Evolutionary conservation across 2,797 vertebrate species (phyloP), one percentile per base, ranked within the genome.

Genomic region (Hemitrygon akajei): DNA sequence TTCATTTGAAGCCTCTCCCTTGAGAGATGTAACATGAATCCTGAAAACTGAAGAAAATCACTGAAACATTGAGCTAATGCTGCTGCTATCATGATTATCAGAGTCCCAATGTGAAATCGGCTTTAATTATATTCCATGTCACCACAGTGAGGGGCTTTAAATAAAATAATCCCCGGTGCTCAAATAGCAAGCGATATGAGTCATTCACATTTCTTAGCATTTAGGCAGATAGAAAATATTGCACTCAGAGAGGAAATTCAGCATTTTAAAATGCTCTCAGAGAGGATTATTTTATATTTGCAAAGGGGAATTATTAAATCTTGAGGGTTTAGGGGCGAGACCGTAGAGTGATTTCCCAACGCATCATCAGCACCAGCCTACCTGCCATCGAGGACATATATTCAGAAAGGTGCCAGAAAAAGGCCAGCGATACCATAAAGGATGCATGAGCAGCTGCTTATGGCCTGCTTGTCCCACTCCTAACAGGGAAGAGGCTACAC

Each of bases 101-200:
- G 91, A 76, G 71, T 22, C 27, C 37, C 47, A 25, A 75, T 30
- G 71, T 2, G 71, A 75, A 58, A 93, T 76, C 91, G 56, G 47
- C 71, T 93, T 93, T 93, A 93, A 73, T 75, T 75, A 75, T 75
- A 56, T 76, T 93, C 71, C 5, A 7, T 37, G 86, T 69, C 91
- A 73, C 73, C 16, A 93, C 11, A 58, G 69, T 6, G 22, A 93
- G 37, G 75, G 58, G n/a, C n/a, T 37, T 89, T 89, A 69, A 66
- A 89, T 25, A 37, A 69, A 27, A 69, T 66, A 89, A 89, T 89
- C 60, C 60, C 60, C 7, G 11, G 27, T 37, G 60, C 34, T 89
- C 60, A 89, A 69, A 22, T 69, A 69, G 86, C 86, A 89, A 89
- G 86, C 37, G 86, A 66, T 89, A 89, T 20, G 86, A 37, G 86